Conservation (phyloP, 2,113 vertebrate genomes). For the Rhinoptilus africanus region DNA sequence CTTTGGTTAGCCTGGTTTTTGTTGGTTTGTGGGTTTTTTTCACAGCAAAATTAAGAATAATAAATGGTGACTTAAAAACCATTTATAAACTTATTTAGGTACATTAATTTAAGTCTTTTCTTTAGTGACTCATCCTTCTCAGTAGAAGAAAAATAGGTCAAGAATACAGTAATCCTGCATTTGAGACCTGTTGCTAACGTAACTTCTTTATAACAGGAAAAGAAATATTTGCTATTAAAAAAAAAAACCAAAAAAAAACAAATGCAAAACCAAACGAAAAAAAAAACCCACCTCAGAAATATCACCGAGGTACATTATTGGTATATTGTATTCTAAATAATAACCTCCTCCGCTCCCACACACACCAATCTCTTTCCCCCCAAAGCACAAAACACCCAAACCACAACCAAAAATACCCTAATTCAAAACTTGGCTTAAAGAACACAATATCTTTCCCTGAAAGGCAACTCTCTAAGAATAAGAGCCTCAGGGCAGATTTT, state of each 20-base stretch:
- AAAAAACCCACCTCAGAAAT: neutral
- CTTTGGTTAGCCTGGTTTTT: neutral
- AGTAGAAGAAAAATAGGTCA: neutral
- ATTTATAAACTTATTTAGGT: neutral
- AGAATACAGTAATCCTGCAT: neutral
- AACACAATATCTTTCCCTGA: neutral
- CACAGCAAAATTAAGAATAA: neutral
- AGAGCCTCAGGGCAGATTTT: neutral
- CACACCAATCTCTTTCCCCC: rapidly evolving
- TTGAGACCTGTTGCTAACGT: neutral
- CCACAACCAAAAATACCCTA: neutral
- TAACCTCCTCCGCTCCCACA: neutral
- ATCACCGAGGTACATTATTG: neutral
- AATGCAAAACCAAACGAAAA: neutral
- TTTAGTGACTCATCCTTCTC: neutral
- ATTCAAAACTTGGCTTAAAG: neutral
- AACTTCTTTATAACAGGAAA: neutral
- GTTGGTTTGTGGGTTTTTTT: neutral
- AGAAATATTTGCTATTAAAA: neutral
- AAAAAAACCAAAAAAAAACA: neutral
- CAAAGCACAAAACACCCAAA: neutral
- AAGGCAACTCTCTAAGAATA: neutral
- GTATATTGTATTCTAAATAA: neutral
- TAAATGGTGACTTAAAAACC: neutral
- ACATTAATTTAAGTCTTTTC: neutral